Conservation (phyloP, 1,140 invertebrate species). For the Anastrepha obliqua region DNA sequence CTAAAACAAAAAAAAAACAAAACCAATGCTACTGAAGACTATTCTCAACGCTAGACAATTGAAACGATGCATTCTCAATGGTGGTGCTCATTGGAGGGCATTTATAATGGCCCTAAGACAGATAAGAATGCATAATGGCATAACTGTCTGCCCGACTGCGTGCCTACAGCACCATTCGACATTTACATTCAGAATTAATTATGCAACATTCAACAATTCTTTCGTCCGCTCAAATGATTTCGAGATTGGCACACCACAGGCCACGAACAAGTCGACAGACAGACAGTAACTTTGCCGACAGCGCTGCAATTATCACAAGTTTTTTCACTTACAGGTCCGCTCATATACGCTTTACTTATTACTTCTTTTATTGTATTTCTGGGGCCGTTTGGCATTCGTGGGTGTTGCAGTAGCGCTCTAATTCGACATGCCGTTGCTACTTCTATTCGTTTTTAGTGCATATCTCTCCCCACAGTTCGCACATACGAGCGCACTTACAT, state of each 20-base stretch:
- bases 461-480: too few species aligned
- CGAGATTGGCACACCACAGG: slow-evolving; percentile 5
- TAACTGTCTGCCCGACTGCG: neutral
- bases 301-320: neutral
- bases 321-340: neutral
- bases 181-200: slow-evolving; percentile 43
- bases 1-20: neutral
- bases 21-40: neutral
- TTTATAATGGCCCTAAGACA: neutral
- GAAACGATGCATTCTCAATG: neutral
- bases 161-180: neutral
- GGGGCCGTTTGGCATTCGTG: slow-evolving; percentile 11
- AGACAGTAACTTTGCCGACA: neutral
- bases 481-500: neutral
- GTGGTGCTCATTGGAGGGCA: neutral
- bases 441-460: too few species aligned
- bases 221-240: slow-evolving; percentile 12
- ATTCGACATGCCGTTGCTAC: neutral
- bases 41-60: neutral
- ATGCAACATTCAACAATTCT: slow-evolving; percentile 42
- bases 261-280: neutral
- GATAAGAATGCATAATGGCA: slow-evolving; percentile 9
- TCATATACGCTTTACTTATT: neutral
- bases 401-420: slow-evolving; percentile 49
- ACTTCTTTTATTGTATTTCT: neutral